phyloP scores from a whole-genome alignment of 2,888 invertebrate species.

The Venusia cambrica region DNA sequence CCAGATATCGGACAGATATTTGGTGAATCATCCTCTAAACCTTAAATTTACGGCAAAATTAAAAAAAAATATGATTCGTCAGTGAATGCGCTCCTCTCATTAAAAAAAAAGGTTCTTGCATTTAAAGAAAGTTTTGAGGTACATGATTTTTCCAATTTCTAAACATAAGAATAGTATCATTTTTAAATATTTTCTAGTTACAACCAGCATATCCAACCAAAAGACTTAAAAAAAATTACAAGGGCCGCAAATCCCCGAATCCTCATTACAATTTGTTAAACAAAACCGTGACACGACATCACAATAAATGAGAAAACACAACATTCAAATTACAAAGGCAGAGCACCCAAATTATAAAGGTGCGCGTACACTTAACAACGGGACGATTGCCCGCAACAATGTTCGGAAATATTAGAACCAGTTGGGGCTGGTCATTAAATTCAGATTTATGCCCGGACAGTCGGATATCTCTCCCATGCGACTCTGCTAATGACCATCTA shows the following conservation, averaged over 20 bases:
- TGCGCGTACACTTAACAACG: conserved; percentile 36
- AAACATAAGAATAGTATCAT: too few species aligned
- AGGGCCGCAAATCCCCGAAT: conserved; percentile 5
- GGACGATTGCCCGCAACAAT: conserved; percentile 53
- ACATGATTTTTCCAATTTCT: too few species aligned
- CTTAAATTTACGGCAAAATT: too few species aligned
- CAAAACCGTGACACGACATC: conserved; percentile 18
- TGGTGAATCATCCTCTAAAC: too few species aligned
- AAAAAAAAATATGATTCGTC: too few species aligned
- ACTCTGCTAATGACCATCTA: conserved; percentile 79
- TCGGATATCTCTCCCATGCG: conserved; percentile 78
- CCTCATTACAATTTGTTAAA: conserved; percentile 21
- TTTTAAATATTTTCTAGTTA: too few species aligned
- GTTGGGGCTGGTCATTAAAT: conserved; percentile 69
- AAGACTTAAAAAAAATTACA: conserved; percentile 5
- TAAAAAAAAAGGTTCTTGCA: too few species aligned
- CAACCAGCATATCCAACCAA: not conserved
- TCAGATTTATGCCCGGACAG: conserved; percentile 74
- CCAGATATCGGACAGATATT: too few species aligned
- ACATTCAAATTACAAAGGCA: conserved; percentile 20
- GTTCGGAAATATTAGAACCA: conserved; percentile 68
- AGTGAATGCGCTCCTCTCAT: too few species aligned
- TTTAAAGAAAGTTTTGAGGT: too few species aligned
- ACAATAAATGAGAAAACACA: conserved; percentile 23
- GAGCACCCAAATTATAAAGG: conserved; percentile 30